Evolutionary conservation across 2,113 vertebrate genomes (phyloP).

Genomic region (Pelusios castaneus): DNA sequence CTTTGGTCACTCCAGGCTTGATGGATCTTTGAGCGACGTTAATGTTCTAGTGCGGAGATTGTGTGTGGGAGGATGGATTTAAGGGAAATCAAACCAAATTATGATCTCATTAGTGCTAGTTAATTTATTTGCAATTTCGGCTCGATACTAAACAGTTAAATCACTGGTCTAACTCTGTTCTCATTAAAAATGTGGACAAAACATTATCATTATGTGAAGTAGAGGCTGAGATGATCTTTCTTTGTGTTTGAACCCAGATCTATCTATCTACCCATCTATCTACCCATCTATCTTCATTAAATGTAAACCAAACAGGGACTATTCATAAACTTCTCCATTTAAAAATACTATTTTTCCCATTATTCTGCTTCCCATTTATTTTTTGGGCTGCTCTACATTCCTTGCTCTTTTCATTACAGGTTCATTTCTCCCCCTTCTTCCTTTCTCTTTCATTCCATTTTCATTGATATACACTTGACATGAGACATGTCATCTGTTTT

Average conservation of each 20-base stretch:
- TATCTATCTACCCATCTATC: neutral
- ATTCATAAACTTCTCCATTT: neutral
- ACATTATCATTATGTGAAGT: neutral
- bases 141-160: neutral
- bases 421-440: neutral
- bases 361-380: neutral
- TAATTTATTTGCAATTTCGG: neutral
- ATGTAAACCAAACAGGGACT: neutral
- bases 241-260: neutral
- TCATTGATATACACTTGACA: neutral
- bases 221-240: neutral
- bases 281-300: neutral
- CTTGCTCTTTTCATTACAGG: neutral
- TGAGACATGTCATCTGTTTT: neutral
- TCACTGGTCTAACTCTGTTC: neutral
- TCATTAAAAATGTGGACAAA: neutral
- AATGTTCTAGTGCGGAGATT: neutral
- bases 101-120: neutral
- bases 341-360: neutral
- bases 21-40: neutral
- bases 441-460: neutral
- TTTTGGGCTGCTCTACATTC: neutral
- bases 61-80: neutral
- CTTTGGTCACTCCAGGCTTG: neutral
- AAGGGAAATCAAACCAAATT: neutral